Base-by-base conservation (phyloP, 2,797 vertebrate genomes). In the Acipenser ruthenus region DNA sequence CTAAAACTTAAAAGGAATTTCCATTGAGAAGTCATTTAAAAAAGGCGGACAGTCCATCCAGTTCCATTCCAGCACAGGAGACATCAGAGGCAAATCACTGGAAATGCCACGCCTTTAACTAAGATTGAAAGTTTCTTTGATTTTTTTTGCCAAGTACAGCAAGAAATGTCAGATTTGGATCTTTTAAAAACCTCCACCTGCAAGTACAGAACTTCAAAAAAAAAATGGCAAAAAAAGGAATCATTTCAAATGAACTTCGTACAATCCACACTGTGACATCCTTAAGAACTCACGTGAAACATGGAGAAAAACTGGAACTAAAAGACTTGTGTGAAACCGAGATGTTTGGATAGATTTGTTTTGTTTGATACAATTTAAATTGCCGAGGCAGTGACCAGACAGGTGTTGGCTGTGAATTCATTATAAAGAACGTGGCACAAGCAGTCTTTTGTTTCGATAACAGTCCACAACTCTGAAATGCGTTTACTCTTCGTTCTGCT, bases 401-500 rank as follows among this genome's bases (percentile, higher is more conserved):
- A 88, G 84, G 72, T 88, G 82, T 85, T 86, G 84, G 86, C 85
- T 86, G 15, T 51, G 63, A 65, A 50, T 75, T 84, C 84, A 84
- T 86, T 85, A 85, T 55, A 37, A 88, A 86, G 82, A 88, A 88
- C 88, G 86, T 89, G 88, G 89, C 88, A 88, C 84, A 87, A 88
- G 84, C 84, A 90, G 88, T 91, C 89, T 89, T 74, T 73, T 72
- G 69, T 64, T 63, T 84, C 83, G 87, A 89, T 90, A 90, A 88
- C 87, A 89, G 88, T 90, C 87, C 87, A 82, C 82, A 80, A 84
- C 89, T 74, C 73, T 83, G 64, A 67, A 69, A 70, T 87, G 86
- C 80, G 80, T 90, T 91, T 92, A 96, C 92, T 96, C 94, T 75
- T 94, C 83, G 70, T 88, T 92, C 85, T 93, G 89, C 85, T 91